Evolutionary conservation across 2,797 vertebrate genomes (phyloP).

Genomic region (Carapus acus): DNA sequence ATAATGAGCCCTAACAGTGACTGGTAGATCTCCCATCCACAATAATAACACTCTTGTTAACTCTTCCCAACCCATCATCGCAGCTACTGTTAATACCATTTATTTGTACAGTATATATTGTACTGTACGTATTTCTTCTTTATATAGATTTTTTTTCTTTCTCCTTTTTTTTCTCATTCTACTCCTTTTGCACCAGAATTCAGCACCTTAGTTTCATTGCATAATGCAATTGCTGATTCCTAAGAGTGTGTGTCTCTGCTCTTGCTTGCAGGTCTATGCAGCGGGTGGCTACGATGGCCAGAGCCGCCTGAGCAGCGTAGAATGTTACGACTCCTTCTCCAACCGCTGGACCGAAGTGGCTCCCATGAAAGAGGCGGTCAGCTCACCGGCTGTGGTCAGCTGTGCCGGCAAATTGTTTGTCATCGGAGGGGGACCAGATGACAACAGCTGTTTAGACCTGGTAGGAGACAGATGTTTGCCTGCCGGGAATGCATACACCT

Average conservation of each 20-base stretch:
- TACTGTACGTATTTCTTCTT: too few relatives aligned
- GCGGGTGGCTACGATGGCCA: constrained; percentile 97
- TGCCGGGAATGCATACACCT: too few relatives aligned
- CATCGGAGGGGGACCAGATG: constrained; percentile 92
- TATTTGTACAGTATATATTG: too few relatives aligned
- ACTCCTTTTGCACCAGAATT: too few relatives aligned
- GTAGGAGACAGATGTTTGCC: constrained; percentile 63
- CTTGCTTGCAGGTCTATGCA: constrained; percentile 83
- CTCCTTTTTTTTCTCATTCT: too few relatives aligned
- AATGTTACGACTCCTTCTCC: constrained; percentile 97
- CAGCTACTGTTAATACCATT: too few relatives aligned
- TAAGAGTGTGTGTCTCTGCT: constrained; percentile 27
- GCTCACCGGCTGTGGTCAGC: constrained; percentile 91
- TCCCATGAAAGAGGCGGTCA: constrained; percentile 93
- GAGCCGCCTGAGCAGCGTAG: constrained; percentile 89
- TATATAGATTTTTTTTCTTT: too few relatives aligned
- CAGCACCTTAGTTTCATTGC: too few relatives aligned
- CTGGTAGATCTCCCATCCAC: too few relatives aligned
- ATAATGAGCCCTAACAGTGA: too few relatives aligned
- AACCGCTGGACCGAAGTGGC: constrained; percentile 98
- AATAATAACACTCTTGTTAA: too few relatives aligned
- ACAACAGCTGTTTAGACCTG: constrained; percentile 97
- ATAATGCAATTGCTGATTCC: constrained; percentile 10
- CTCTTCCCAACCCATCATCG: too few relatives aligned
- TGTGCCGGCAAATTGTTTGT: constrained; percentile 91